phyloP scores from a whole-genome alignment of 2,797 vertebrate species.

The Paramormyrops hopkinsi region DNA sequence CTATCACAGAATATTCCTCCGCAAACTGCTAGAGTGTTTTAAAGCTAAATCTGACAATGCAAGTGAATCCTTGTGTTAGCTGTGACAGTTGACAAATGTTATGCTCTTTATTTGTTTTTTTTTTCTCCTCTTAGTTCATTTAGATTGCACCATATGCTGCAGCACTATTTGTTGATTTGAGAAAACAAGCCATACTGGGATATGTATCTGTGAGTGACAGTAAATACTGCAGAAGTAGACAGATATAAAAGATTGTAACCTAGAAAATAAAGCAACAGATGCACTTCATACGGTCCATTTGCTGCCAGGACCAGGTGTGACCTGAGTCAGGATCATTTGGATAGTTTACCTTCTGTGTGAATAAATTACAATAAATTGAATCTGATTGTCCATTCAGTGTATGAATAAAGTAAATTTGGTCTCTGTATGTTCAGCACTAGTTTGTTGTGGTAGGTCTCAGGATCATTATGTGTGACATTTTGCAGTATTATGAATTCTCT shows the following conservation, averaged over 20 bases:
- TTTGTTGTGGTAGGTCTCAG: conserved; percentile 45
- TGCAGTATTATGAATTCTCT: conserved; percentile 16
- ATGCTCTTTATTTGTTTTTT: conserved; percentile 42
- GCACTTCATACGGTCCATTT: conserved; percentile 51
- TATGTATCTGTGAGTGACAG: conserved; percentile 6
- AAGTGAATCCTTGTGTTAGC: neutral
- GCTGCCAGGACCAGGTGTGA: conserved; percentile 41
- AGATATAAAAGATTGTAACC: conserved; percentile 26
- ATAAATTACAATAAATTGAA: conserved; percentile 68
- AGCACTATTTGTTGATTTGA: neutral
- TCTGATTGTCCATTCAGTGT: conserved; percentile 56
- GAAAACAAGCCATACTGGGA: neutral
- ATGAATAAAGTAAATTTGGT: conserved; percentile 45
- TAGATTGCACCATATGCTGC: conserved; percentile 33
- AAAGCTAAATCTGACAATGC: neutral
- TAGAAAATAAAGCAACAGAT: conserved; percentile 41
- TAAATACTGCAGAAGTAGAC: conserved; percentile 7
- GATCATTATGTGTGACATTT: conserved; percentile 39
- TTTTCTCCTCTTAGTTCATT: conserved; percentile 37
- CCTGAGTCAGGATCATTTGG: conserved; percentile 57
- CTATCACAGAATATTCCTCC: neutral
- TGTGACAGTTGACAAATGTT: conserved; percentile 15
- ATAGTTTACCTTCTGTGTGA: conserved; percentile 62
- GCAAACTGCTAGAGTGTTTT: neutral
- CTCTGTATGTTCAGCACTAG: conserved; percentile 38